Percentiles rank a stretch among this genome's conserved stretches.
Evolutionary conservation across 2,888 invertebrate genomes (phyloP).

Genomic region (Argyresthia goedartella): DNA sequence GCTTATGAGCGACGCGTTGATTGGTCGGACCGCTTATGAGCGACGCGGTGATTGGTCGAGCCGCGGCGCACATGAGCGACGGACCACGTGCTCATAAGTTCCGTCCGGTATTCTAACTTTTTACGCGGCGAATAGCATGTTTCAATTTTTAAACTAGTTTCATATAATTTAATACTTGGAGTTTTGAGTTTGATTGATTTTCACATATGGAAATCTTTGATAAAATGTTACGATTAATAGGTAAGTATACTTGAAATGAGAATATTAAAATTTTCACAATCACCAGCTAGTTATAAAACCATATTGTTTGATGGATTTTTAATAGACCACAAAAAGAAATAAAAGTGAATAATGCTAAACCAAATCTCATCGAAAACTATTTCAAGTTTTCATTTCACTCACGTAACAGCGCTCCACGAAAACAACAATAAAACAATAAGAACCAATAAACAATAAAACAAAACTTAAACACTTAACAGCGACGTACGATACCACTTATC

Average conservation of each 20-base stretch:
- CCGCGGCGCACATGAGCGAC: constrained; percentile 58
- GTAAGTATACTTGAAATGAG: too few species aligned
- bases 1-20: constrained; percentile 59
- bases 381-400: not conserved
- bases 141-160: not conserved
- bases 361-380: too few species aligned
- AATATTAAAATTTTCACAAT: too few species aligned
- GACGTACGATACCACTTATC: constrained; percentile 56
- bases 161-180: too few species aligned
- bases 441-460: constrained; percentile 21
- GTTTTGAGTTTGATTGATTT: too few species aligned
- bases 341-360: not conserved
- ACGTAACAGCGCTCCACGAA: constrained; percentile 22
- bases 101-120: constrained; percentile 46
- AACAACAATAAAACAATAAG: constrained; percentile 29
- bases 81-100: constrained; percentile 66
- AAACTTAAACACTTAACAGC: constrained; percentile 49
- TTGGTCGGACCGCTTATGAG: constrained; percentile 58
- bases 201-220: too few species aligned
- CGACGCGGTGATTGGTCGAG: constrained; percentile 53
- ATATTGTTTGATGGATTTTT: too few species aligned
- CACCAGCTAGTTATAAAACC: too few species aligned
- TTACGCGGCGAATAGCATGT: constrained; percentile 18
- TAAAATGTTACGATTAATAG: too few species aligned
- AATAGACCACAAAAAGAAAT: too few species aligned